Conservation (phyloP, 2,888 invertebrate genomes). For the Tryphoninae sp. region DNA sequence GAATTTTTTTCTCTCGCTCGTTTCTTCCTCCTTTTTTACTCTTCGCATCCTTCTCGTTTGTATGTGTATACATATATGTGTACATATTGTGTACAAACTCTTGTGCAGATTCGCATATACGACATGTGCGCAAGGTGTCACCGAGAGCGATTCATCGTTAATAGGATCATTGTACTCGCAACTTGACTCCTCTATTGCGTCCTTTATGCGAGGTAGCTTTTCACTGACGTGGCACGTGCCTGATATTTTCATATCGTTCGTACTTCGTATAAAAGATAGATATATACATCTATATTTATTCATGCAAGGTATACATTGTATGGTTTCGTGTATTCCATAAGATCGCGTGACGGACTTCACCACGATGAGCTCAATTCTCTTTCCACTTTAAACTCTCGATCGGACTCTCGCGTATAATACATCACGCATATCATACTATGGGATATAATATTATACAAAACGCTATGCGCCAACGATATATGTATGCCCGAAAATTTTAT, state of each 20-base stretch:
- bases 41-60: neutral
- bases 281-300: neutral
- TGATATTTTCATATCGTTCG: constrained; percentile 51
- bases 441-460: neutral
- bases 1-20: constrained; percentile 38
- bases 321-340: neutral
- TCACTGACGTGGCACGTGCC: constrained; percentile 48
- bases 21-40: constrained; percentile 60
- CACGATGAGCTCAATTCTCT: constrained; percentile 28
- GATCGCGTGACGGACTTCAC: constrained; percentile 22
- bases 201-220: constrained; percentile 30
- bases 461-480: neutral
- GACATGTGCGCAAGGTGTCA: constrained; percentile 75
- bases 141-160: constrained; percentile 68
- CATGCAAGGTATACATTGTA: neutral
- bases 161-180: constrained; percentile 62
- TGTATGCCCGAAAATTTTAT: neutral
- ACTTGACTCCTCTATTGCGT: constrained; percentile 58
- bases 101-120: constrained; percentile 60
- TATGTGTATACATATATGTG: neutral
- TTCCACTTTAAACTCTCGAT: constrained; percentile 5
- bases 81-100: constrained; percentile 30
- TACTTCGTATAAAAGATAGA: neutral
- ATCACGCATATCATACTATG: neutral
- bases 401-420: constrained; percentile 1